phyloP scores from a whole-genome alignment of 2,113 vertebrate species.

The Setophaga kirtlandii region DNA sequence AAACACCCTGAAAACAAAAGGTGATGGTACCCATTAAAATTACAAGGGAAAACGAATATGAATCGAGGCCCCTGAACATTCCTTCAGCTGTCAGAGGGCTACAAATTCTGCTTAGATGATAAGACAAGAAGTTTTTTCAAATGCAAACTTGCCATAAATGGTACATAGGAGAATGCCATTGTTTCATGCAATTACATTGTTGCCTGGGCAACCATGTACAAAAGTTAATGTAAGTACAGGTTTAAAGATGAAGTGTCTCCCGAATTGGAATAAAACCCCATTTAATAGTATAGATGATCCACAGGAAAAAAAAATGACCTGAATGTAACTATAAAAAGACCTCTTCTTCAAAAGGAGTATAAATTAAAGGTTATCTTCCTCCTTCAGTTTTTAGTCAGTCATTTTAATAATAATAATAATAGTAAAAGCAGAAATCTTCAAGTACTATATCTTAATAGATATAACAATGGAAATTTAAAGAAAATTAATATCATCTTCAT shows the following conservation, averaged over 20 bases:
- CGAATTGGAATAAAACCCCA: slow-evolving; percentile 60
- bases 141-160: slow-evolving; percentile 65
- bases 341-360: slow-evolving; percentile 33
- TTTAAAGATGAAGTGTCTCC: slow-evolving; percentile 71
- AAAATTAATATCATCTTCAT: background rate
- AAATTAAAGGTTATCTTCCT: slow-evolving; percentile 69
- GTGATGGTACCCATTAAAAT: slow-evolving; percentile 64
- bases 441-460: background rate
- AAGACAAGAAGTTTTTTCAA: slow-evolving; percentile 65
- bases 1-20: slow-evolving; percentile 58
- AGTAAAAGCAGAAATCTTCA: slow-evolving; percentile 32
- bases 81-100: slow-evolving; percentile 67
- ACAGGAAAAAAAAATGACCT: slow-evolving; percentile 28
- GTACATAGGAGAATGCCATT: slow-evolving; percentile 72
- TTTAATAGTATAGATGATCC: slow-evolving; percentile 52
- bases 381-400: slow-evolving; percentile 34
- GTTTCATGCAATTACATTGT: slow-evolving; percentile 77
- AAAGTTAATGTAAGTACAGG: slow-evolving; percentile 75
- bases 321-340: slow-evolving; percentile 53
- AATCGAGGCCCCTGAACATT: slow-evolving; percentile 60
- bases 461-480: background rate
- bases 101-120: slow-evolving; percentile 69
- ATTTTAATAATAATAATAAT: background rate
- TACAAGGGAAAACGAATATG: slow-evolving; percentile 62
- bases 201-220: slow-evolving; percentile 75